These are phyloP conservation scores for Hippocampus guttulatus DNA, from an alignment of 2,113 vertebrate species.

Conservation along the genomic window DNA sequence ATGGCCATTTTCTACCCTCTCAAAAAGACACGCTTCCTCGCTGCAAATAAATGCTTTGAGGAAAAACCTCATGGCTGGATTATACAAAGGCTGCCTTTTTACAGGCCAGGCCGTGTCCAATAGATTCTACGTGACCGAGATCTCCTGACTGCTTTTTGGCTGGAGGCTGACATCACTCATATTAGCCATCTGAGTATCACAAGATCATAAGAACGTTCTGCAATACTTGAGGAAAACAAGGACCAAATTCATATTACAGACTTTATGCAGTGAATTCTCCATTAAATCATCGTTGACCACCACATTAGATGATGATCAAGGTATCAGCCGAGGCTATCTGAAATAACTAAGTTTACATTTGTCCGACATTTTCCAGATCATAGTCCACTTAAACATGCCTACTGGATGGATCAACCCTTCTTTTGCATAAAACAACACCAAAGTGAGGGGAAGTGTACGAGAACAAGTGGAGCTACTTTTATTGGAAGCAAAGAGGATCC, in stretches of 20 bases:
- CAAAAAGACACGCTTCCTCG: conserved; percentile 17
- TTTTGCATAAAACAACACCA: conserved; percentile 58
- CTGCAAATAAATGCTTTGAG: conserved; percentile 12
- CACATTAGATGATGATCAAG: no score
- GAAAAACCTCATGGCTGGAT: conserved; percentile 29
- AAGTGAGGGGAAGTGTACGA: conserved; percentile 5
- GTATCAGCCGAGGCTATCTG: background rate
- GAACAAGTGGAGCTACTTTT: conserved; percentile 34
- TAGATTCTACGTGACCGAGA: conserved; percentile 35
- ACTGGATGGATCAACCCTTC: conserved; percentile 50
- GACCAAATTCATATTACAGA: background rate
- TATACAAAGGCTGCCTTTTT: conserved; percentile 45
- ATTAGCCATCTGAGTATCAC: conserved; percentile 29
- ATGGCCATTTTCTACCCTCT: background rate
- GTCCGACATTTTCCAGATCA: conserved; percentile 38
- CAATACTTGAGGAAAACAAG: background rate
- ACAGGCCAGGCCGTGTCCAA: conserved; percentile 33
- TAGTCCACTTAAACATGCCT: conserved; percentile 28
- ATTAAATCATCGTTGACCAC: conserved; percentile 3
- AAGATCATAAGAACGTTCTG: background rate
- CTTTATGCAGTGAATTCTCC: conserved; percentile 28
- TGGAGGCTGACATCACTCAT: conserved; percentile 12
- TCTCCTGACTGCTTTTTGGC: conserved; percentile 34
- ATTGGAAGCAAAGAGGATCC: conserved; percentile 26
- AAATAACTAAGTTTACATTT: conserved; percentile 46